Conservation (phyloP, 2,113 vertebrate species). For the Cyphomyrus plagiostoma region DNA sequence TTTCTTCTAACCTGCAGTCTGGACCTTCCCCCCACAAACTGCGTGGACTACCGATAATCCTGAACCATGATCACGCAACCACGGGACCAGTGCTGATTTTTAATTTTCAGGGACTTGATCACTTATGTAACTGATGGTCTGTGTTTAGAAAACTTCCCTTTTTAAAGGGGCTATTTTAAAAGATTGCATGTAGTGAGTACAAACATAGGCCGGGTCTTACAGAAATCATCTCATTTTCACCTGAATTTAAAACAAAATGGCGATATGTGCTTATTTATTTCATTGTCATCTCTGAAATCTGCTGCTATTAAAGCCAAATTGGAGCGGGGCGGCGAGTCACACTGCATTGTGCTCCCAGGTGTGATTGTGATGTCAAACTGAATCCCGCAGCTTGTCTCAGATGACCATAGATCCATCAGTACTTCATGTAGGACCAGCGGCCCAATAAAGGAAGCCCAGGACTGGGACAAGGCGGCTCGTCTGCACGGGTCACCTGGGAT, state of each 20-base stretch:
- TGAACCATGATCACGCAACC: conserved; percentile 29
- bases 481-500: conserved; percentile 28
- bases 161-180: not conserved
- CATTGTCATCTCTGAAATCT: not conserved
- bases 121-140: not conserved
- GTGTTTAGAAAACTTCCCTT: not conserved
- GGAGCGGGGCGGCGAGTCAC: not conserved
- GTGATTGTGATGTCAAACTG: conserved; percentile 16
- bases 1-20: conserved; percentile 22
- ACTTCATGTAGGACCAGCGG: conserved; percentile 16
- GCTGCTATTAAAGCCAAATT: not conserved
- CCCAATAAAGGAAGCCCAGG: conserved; percentile 25
- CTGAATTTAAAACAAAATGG: not conserved
- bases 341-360: not conserved
- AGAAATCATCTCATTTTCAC: not conserved
- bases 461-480: conserved; percentile 23
- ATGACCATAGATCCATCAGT: conserved; percentile 7
- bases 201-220: not conserved
- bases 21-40: conserved; percentile 16
- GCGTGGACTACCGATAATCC: conserved; percentile 22
- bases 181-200: not conserved
- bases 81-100: not conserved
- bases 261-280: not conserved
- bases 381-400: not conserved
- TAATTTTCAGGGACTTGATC: not conserved